Evolutionary conservation across 2,113 vertebrate genomes (phyloP).

Genomic region (Suricata suricatta): DNA sequence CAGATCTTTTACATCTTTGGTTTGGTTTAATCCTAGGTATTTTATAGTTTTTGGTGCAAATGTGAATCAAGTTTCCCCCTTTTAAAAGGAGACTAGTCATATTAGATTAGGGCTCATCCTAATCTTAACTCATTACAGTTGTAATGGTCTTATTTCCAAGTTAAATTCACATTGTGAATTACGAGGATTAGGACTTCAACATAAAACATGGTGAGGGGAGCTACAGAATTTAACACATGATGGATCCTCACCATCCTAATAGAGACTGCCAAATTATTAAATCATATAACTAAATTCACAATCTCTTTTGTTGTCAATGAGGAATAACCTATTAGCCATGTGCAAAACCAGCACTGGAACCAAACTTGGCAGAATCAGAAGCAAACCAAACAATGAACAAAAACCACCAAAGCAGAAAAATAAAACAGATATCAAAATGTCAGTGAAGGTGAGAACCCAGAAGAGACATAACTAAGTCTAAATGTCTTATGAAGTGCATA

Average conservation of each 20-base stretch:
- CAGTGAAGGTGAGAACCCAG: neutral
- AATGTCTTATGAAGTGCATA: neutral
- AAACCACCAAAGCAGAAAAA: neutral
- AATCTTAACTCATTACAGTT: neutral
- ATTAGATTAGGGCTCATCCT: neutral
- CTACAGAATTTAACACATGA: neutral
- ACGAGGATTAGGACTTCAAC: neutral
- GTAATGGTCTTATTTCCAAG: neutral
- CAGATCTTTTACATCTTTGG: too few relatives aligned
- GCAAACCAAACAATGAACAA: neutral
- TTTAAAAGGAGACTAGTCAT: neutral
- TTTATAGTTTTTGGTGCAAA: too few relatives aligned
- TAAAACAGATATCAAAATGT: neutral
- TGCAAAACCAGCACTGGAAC: neutral
- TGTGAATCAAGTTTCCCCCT: neutral
- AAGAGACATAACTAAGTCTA: neutral
- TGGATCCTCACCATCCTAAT: neutral
- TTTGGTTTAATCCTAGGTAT: too few relatives aligned
- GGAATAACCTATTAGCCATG: neutral
- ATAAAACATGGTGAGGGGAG: neutral
- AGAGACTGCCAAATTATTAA: neutral
- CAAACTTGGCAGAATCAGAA: neutral
- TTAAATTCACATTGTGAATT: neutral
- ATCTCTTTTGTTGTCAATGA: neutral
- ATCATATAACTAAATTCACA: neutral